A percentile compares a stretch with the other conserved stretches of the same genome.
Conservation (phyloP, 2,888 invertebrate species). For the Endomychus coccineus region DNA sequence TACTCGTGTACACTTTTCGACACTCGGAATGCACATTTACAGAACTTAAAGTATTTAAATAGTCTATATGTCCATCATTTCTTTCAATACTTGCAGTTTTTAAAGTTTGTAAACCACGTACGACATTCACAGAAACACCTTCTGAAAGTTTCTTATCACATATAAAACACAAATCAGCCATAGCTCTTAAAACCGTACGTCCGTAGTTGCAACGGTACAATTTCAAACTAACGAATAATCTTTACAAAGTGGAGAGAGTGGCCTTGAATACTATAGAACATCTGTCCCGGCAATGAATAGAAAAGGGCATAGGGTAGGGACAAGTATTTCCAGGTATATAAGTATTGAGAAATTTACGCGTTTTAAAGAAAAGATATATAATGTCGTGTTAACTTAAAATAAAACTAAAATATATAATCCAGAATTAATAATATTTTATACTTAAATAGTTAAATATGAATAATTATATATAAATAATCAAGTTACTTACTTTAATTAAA, state of each 20-base stretch:
- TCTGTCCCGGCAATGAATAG: constrained; percentile 8
- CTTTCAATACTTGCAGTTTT: constrained; percentile 21
- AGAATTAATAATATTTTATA: too few species aligned
- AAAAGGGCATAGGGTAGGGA: constrained; percentile 9
- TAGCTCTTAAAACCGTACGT: constrained; percentile 17
- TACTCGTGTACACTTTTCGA: constrained; percentile 13
- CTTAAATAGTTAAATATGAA: too few species aligned
- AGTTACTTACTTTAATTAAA: too few species aligned
- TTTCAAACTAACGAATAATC: constrained; percentile 12
- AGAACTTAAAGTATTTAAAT: constrained; percentile 21
- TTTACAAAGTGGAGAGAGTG: constrained; percentile 10
- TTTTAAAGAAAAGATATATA: too few species aligned
- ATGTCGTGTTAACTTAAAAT: too few species aligned
- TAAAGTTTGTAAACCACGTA: constrained; percentile 20
- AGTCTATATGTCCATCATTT: constrained; percentile 22
- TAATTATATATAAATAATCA: too few species aligned
- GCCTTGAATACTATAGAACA: constrained; percentile 7
- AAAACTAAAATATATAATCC: too few species aligned
- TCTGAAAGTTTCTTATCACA: constrained; percentile 18
- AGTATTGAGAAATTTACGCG: too few species aligned
- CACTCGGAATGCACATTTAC: constrained; percentile 21
- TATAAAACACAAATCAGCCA: constrained; percentile 21
- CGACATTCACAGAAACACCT: constrained; percentile 20
- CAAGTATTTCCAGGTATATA: constrained; percentile 7
- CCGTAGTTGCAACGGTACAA: constrained; percentile 14